Base-by-base conservation (phyloP, 23 tunicate species). In the Diplosoma virens region DNA sequence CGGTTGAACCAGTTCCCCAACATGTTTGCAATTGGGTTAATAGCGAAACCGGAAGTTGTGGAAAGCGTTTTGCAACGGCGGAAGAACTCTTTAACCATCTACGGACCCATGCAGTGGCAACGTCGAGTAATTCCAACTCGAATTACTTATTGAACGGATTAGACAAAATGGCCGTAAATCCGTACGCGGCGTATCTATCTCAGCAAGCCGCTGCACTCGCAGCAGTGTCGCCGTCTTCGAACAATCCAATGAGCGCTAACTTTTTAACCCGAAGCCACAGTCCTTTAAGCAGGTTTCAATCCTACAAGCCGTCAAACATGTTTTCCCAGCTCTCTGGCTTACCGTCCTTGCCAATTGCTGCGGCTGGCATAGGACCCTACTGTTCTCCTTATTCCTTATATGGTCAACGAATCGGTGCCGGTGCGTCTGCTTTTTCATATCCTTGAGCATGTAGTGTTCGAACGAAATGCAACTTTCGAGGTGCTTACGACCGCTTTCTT, bases 1-100 rank as follows among this genome's bases (percentile, higher is more conserved):
- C 74, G 26, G 71, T 66, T 1, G 61, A 66, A 41, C 80, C 76
- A 32, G 67, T 77, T 0, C 31, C 79, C 11, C 80, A 81, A 1
- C 96, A 89, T 58, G 88, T 89, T 64, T 89, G 96, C 33, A 89
- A 89, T 48, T 89, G 96, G 96, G 93, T 86, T 3, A 82, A 59
- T 37, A 81, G 52, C 5, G 82, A 75, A 0, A 37, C 82, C 35
- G 96, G 84, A 33, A 78, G 68, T 34, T 89, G 96, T 60, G 96
- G 96, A 0, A 82, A 89, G 50, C 69, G 81, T 16, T 89, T 89
- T 67, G 52, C 76, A 18, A 77, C 88, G 26, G 78, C 79, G 3
- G 96, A 89, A 23, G 88, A 78, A 78, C 88, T 89, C 16, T 69
- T 83, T 11, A 77, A 63, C 65, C 96, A 89, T 80, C 67, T 89